Evolutionary conservation across 2,888 invertebrate genomes (phyloP).

Genomic region (Nomada fabriciana): DNA sequence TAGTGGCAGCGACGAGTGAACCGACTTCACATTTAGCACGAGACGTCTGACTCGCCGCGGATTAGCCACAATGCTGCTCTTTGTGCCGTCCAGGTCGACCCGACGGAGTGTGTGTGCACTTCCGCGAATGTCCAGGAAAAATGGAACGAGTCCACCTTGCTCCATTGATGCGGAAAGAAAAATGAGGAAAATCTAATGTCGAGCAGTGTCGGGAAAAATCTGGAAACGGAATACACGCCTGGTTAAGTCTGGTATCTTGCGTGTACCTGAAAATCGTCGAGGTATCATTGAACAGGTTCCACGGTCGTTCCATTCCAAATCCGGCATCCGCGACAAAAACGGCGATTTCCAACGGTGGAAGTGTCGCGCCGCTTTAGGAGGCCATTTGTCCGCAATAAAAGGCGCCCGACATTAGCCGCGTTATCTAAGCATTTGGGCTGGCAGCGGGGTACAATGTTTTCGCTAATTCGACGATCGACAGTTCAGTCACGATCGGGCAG

Average conservation of each 20-base stretch:
- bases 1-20: conserved; percentile 72
- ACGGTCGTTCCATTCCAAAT: conserved; percentile 28
- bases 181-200: background rate
- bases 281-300: conserved; percentile 36
- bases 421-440: conserved; percentile 53
- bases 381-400: conserved; percentile 37
- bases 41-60: conserved; percentile 61
- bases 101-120: conserved; percentile 30
- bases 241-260: background rate
- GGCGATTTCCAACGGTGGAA: conserved; percentile 37
- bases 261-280: conserved; percentile 34
- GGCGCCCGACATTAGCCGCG: conserved; percentile 41
- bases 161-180: no score
- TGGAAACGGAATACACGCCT: background rate
- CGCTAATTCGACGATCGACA: conserved; percentile 51
- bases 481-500: conserved; percentile 55
- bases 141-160: background rate
- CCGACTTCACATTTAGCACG: conserved; percentile 73
- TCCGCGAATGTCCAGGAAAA: conserved; percentile 28
- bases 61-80: conserved; percentile 68
- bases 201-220: background rate
- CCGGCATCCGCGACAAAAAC: conserved; percentile 25
- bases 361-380: conserved; percentile 52
- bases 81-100: conserved; percentile 54
- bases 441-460: conserved; percentile 44